phyloP scores from a whole-genome alignment of 2,113 vertebrate species.

The Cheirogaleus medius region DNA sequence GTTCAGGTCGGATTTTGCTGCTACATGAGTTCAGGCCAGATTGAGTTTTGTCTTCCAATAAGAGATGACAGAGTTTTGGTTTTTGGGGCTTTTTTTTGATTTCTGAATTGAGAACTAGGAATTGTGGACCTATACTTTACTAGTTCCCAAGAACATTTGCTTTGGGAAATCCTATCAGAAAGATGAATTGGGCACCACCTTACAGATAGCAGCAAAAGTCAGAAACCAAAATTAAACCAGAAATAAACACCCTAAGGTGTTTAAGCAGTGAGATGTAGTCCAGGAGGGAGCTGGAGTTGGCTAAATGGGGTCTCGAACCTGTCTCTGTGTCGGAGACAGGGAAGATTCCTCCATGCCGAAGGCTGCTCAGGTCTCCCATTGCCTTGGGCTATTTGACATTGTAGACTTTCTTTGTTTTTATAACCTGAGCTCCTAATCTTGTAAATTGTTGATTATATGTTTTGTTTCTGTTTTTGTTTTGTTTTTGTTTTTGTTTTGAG shows the following conservation, averaged over 20 bases:
- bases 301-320: background rate
- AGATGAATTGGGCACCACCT: background rate
- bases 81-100: background rate
- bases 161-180: conserved; percentile 8
- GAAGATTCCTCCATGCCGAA: accelerated
- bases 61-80: background rate
- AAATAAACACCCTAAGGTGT: background rate
- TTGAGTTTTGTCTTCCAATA: background rate
- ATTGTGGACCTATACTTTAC: background rate
- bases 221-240: background rate
- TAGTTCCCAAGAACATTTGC: background rate
- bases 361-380: no score
- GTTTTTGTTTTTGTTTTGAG: no score
- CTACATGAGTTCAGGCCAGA: background rate
- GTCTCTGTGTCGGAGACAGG: background rate
- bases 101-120: background rate
- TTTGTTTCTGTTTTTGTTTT: background rate
- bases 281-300: background rate
- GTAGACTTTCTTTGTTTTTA: conserved; percentile 14
- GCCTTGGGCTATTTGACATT: background rate
- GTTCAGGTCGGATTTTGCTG: background rate
- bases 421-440: conserved; percentile 8
- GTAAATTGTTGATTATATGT: conserved; percentile 10
- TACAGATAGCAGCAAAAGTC: background rate
- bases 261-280: background rate